These are phyloP conservation scores for Drosophila guanche DNA, from an alignment of 1,140 invertebrate species.

Conservation along the genomic window DNA sequence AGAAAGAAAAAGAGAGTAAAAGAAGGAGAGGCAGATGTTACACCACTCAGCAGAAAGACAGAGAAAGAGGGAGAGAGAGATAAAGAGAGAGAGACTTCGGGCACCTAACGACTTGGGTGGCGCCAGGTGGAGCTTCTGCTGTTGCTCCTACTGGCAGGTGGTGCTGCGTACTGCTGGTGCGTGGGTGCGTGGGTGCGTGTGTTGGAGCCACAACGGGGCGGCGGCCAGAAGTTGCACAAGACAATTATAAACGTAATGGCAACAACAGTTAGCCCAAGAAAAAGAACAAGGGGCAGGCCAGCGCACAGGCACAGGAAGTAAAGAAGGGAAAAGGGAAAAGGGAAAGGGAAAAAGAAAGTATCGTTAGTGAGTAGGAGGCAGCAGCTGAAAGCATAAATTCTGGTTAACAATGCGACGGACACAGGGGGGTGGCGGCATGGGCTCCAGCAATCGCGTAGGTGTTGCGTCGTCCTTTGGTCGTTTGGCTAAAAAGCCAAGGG, in stretches of 20 bases:
- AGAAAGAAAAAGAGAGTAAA: neutral
- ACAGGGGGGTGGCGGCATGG: neutral
- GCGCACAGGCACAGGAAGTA: neutral
- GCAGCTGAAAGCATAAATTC: constrained; percentile 79
- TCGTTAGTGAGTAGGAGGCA: constrained; percentile 57
- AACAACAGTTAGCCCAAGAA: constrained; percentile 45
- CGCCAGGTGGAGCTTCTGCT: no score
- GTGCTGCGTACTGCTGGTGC: no score
- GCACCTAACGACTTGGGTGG: no score
- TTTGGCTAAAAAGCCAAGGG: constrained; percentile 77
- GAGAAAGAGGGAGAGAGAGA: neutral
- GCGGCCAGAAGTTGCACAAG: constrained; percentile 73
- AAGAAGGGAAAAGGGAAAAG: constrained; percentile 33
- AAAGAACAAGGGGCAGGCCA: neutral
- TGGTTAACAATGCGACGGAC: constrained; percentile 70
- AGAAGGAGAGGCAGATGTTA: neutral
- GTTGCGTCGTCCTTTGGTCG: constrained; percentile 54
- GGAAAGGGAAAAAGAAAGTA: constrained; percentile 51
- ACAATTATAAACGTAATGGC: constrained; percentile 82
- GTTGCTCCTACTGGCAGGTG: no score
- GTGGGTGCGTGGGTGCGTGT: constrained; percentile 17
- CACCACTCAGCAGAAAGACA: neutral
- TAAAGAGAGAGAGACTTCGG: neutral
- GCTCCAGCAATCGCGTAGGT: constrained; percentile 19
- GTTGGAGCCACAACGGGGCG: constrained; percentile 2